phyloP scores from a whole-genome alignment of 2,113 vertebrate species.

The Cryptomyrus ogoouensis region DNA sequence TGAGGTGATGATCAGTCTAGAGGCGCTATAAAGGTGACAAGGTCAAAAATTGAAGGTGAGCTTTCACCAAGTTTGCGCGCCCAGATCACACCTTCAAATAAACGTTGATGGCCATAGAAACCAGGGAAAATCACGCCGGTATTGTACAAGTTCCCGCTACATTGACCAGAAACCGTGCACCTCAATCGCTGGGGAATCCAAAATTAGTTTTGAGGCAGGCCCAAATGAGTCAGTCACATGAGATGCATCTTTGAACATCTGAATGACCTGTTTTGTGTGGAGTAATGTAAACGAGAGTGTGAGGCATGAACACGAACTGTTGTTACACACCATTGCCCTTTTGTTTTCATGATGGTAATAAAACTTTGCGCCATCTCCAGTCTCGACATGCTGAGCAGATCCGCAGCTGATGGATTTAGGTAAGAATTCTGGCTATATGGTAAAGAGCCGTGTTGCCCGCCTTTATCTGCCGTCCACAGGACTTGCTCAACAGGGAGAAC shows the following conservation, averaged over 20 bases:
- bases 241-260: not conserved
- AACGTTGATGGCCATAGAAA: not conserved
- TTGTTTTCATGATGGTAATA: not conserved
- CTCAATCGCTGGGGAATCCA: not conserved
- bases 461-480: not conserved
- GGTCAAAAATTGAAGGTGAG: not conserved
- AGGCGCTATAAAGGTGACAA: not conserved
- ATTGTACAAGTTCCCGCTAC: not conserved
- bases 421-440: not conserved
- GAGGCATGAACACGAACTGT: not conserved
- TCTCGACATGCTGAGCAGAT: not conserved
- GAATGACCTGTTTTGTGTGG: not conserved
- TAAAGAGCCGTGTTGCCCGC: not conserved
- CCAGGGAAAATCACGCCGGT: not conserved
- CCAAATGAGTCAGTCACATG: not conserved
- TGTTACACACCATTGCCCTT: not conserved
- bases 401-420: not conserved
- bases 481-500: slow-evolving; percentile 32
- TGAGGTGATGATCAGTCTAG: not conserved
- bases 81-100: not conserved
- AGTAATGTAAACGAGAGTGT: not conserved
- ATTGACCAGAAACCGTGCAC: not conserved
- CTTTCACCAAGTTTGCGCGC: too few species aligned
- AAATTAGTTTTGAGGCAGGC: not conserved
- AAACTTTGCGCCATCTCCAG: not conserved